A percentile compares a stretch with the other conserved stretches of the same genome.
Evolutionary conservation across 2,797 vertebrate species (phyloP).

Genomic region (Dromococcyx pavoninus): DNA sequence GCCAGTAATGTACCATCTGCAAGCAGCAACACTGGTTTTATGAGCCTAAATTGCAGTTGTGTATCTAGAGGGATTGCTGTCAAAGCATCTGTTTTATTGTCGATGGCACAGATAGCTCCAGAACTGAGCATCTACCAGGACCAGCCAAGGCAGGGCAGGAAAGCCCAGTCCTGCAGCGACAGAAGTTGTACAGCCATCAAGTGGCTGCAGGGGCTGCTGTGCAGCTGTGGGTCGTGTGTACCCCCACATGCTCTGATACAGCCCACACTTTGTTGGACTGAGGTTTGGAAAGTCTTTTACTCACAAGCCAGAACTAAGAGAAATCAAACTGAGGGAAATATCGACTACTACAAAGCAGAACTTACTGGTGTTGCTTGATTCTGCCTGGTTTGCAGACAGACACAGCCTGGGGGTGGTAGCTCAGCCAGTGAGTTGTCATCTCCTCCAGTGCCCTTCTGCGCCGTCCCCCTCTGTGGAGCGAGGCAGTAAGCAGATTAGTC

Average conservation of each 20-base stretch:
- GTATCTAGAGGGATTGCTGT: not conserved
- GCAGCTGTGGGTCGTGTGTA: fast-evolving
- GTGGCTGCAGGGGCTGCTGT: not conserved
- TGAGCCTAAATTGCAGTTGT: not conserved
- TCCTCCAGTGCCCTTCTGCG: not conserved
- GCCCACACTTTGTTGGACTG: not conserved
- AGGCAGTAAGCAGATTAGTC: conserved; percentile 41
- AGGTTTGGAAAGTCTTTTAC: not conserved
- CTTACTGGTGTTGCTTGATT: not conserved
- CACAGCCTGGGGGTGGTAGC: not conserved
- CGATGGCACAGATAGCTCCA: not conserved
- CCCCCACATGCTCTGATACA: not conserved
- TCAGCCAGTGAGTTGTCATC: not conserved
- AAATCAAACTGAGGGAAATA: not conserved
- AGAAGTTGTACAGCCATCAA: not conserved
- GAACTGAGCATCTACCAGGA: not conserved
- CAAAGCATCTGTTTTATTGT: not conserved
- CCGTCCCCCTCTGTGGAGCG: fast-evolving
- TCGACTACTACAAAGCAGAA: not conserved
- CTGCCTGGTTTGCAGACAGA: not conserved
- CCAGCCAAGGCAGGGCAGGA: not conserved
- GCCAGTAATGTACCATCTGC: not conserved
- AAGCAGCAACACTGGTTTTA: not conserved
- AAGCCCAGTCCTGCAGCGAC: not conserved
- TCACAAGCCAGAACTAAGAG: not conserved